Percentiles rank a stretch among this genome's conserved stretches.
Conservation (phyloP, 2,888 invertebrate species). For the Pachymerium ferrugineum region DNA sequence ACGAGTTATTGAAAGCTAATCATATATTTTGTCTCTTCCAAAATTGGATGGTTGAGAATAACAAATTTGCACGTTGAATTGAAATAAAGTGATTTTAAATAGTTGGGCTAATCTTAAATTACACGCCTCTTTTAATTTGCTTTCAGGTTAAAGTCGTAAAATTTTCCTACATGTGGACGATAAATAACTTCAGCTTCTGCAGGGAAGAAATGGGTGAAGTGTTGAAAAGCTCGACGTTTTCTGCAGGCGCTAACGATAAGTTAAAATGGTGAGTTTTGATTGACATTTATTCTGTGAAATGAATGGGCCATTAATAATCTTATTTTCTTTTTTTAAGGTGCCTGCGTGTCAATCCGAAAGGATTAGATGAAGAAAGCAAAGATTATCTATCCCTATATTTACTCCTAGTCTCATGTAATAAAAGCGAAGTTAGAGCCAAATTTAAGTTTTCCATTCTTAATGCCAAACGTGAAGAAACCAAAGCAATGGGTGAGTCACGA, state of each 20-base stretch:
- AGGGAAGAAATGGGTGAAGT: conserved; percentile 99
- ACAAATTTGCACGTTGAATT: not conserved
- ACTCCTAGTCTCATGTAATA: conserved; percentile 98
- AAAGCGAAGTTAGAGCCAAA: conserved; percentile 99
- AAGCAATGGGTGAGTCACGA: conserved; percentile 83
- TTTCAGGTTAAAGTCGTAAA: conserved; percentile 98
- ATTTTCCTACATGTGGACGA: conserved; percentile 99
- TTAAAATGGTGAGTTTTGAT: conserved; percentile 79
- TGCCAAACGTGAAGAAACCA: conserved; percentile 99
- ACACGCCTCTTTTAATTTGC: conserved; percentile 6
- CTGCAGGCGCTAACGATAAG: conserved; percentile 98
- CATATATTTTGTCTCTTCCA: not conserved
- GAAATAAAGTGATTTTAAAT: conserved; percentile 26
- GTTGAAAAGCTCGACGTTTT: conserved; percentile 98
- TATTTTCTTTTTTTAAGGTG: conserved; percentile 59
- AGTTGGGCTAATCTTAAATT: not conserved
- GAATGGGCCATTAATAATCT: not conserved
- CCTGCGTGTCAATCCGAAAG: conserved; percentile 98
- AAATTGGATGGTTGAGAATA: not conserved
- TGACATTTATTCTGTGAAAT: not conserved
- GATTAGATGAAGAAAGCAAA: conserved; percentile 99
- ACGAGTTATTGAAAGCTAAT: conserved; percentile 19
- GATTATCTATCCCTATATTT: conserved; percentile 99
- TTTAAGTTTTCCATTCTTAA: conserved; percentile 99
- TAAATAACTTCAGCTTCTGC: conserved; percentile 99